Conservation (phyloP, 1,140 invertebrate species). For the Drosophila rufa region DNA sequence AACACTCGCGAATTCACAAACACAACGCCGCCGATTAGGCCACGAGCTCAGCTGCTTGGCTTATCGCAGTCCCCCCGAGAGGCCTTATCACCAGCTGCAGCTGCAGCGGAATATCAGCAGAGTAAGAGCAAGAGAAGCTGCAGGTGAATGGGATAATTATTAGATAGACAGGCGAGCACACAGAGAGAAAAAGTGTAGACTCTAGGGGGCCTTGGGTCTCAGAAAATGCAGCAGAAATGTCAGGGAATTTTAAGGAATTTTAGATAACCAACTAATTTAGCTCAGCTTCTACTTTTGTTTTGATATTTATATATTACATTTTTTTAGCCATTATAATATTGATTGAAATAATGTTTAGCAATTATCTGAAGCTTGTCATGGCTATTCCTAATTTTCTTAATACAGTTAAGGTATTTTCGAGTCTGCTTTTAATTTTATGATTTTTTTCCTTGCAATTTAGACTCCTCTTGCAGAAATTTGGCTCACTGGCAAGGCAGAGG, state of each 20-base stretch:
- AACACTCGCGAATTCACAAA: constrained; percentile 49
- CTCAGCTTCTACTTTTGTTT: no score
- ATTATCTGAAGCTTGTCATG: no score
- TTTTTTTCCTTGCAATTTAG: no score
- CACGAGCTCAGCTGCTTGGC: constrained; percentile 25
- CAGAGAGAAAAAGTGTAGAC: background rate
- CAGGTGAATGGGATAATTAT: constrained; percentile 44
- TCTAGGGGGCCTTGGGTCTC: background rate
- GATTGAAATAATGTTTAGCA: no score
- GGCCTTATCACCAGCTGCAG: constrained; percentile 35
- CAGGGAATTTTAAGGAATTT: background rate
- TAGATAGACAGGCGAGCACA: constrained; percentile 24
- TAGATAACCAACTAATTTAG: no score
- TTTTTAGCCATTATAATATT: no score
- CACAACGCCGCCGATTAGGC: constrained; percentile 30
- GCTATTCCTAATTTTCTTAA: no score
- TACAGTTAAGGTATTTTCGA: no score
- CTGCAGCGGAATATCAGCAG: constrained; percentile 20
- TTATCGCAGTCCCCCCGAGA: constrained; percentile 10
- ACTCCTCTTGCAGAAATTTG: background rate
- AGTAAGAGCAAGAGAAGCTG: constrained; percentile 23
- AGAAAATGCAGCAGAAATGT: background rate
- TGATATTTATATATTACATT: no score
- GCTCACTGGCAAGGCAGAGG: background rate
- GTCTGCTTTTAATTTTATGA: no score